Percentiles rank a stretch among this genome's conserved stretches.
phyloP scores from a whole-genome alignment of 2,888 invertebrate species.

The Drosophila kambysellisi region DNA sequence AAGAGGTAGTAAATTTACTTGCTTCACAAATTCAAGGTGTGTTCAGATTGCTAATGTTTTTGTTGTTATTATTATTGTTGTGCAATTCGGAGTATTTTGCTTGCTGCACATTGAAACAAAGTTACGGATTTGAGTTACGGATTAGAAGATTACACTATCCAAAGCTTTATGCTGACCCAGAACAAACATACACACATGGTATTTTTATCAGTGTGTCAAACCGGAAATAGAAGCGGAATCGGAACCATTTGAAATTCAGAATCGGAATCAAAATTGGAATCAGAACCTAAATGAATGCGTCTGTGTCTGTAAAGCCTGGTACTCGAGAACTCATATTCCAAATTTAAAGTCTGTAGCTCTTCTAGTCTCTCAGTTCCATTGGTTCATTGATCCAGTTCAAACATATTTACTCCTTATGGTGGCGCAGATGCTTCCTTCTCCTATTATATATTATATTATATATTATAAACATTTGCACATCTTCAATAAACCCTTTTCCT shows the following conservation, averaged over 20 bases:
- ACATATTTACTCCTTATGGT: background rate
- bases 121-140: background rate
- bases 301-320: background rate
- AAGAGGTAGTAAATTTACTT: constrained; percentile 35
- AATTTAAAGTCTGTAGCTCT: background rate
- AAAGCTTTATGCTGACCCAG: background rate
- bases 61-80: constrained; percentile 9
- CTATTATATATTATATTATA: no score
- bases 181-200: background rate
- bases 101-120: constrained; percentile 33
- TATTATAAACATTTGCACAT: background rate
- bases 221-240: background rate
- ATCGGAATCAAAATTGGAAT: background rate
- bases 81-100: constrained; percentile 29
- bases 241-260: background rate
- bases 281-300: background rate
- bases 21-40: constrained; percentile 27
- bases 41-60: background rate
- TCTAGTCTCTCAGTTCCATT: background rate
- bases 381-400: background rate
- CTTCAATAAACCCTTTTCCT: background rate
- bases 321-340: background rate
- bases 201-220: background rate
- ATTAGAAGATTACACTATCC: background rate
- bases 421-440: no score